Conservation (phyloP, 1,140 invertebrate genomes). For the Drosophila sproati region DNA sequence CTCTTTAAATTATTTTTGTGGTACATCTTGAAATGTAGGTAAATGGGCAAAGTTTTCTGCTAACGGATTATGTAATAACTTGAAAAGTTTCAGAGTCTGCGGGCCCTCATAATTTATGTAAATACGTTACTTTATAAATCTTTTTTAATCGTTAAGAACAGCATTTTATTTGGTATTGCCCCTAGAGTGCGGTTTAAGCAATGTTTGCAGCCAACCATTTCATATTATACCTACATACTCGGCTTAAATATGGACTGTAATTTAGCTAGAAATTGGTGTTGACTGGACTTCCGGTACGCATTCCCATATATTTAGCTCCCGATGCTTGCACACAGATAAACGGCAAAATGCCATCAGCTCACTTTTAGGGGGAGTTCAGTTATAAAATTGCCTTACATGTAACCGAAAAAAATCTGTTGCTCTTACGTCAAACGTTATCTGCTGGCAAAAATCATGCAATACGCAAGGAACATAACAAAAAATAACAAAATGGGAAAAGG, state of each 20-base stretch:
- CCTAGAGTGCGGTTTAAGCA: neutral
- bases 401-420: constrained; percentile 70
- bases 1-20: neutral
- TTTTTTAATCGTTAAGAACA: neutral
- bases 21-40: neutral
- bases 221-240: neutral
- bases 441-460: constrained; percentile 64
- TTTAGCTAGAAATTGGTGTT: constrained; percentile 42
- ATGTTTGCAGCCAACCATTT: neutral
- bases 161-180: neutral
- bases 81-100: neutral
- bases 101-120: neutral
- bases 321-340: constrained; percentile 49
- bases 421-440: constrained; percentile 79
- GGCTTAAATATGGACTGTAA: constrained; percentile 14
- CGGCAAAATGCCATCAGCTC: constrained; percentile 48
- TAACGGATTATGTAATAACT: neutral
- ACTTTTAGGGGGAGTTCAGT: constrained; percentile 27
- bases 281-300: constrained; percentile 33
- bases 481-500: constrained; percentile 17
- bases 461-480: constrained; percentile 32
- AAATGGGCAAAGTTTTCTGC: neutral
- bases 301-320: constrained; percentile 18
- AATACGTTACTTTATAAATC: neutral
- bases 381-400: constrained; percentile 72